phyloP scores from a whole-genome alignment of 1,140 invertebrate genomes.

The Drosophila sturtevanti region DNA sequence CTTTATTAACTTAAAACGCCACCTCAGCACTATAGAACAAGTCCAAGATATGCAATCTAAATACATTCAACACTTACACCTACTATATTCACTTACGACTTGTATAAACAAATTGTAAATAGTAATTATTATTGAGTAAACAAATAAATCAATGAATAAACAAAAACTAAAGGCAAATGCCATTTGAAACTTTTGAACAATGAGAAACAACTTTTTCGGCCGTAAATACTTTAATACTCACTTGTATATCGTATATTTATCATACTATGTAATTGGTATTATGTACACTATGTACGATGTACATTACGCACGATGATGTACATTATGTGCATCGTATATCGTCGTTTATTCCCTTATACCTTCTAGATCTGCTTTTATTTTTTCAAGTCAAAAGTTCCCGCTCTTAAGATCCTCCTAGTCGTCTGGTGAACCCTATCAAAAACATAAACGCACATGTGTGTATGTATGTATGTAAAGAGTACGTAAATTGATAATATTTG shows the following conservation, averaged over 20 bases:
- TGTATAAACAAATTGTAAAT: constrained; percentile 26
- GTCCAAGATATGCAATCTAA: neutral
- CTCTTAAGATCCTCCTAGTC: too few relatives aligned
- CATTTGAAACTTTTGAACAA: neutral
- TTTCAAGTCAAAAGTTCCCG: too few relatives aligned
- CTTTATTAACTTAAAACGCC: neutral
- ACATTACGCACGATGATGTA: too few relatives aligned
- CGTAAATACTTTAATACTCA: too few relatives aligned
- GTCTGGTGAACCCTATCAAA: too few relatives aligned
- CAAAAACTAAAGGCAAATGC: neutral
- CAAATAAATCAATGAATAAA: neutral
- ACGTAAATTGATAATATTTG: constrained; percentile 22
- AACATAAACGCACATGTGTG: too few relatives aligned
- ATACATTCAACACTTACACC: neutral
- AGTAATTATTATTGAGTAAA: constrained; percentile 9
- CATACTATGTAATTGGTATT: too few relatives aligned
- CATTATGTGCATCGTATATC: too few relatives aligned
- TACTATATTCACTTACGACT: neutral
- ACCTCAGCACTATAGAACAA: neutral
- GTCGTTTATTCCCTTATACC: too few relatives aligned
- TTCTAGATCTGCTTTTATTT: too few relatives aligned
- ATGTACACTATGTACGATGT: too few relatives aligned
- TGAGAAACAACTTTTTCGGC: neutral
- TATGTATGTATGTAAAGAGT: neutral
- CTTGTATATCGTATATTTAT: too few relatives aligned